Conservation (phyloP, 2,113 vertebrate species). For the Tamias sibiricus region DNA sequence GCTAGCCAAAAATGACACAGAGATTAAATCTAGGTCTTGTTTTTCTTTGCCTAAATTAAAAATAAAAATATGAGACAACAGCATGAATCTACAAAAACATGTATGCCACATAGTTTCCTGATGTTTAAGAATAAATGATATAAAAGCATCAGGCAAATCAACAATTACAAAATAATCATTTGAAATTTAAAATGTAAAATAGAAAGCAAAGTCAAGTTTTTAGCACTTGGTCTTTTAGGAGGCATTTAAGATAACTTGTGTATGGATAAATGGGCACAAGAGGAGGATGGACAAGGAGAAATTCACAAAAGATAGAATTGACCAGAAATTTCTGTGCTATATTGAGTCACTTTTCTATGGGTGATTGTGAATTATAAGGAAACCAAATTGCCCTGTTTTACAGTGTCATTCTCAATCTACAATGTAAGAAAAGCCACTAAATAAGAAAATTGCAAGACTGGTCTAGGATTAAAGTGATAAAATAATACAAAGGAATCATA, state of each 20-base stretch:
- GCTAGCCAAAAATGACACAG: background rate
- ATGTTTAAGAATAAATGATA: background rate
- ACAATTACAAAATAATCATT: background rate
- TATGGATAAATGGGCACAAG: background rate
- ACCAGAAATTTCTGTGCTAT: background rate
- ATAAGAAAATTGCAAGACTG: background rate
- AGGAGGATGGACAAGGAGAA: background rate
- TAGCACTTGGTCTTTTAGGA: background rate
- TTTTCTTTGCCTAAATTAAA: slow-evolving; percentile 26
- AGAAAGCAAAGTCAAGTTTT: background rate
- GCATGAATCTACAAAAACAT: background rate
- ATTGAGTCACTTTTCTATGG: background rate
- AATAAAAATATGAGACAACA: background rate
- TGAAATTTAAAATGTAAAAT: background rate
- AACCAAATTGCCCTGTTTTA: background rate
- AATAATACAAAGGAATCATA: background rate
- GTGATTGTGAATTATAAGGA: background rate
- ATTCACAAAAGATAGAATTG: background rate
- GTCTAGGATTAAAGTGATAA: background rate
- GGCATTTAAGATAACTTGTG: background rate
- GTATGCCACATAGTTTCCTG: background rate
- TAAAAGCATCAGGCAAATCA: background rate
- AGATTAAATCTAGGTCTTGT: background rate
- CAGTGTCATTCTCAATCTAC: background rate
- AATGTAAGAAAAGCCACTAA: background rate